Base-by-base conservation (phyloP, 2,888 invertebrate genomes). In the Erebia palarica region DNA sequence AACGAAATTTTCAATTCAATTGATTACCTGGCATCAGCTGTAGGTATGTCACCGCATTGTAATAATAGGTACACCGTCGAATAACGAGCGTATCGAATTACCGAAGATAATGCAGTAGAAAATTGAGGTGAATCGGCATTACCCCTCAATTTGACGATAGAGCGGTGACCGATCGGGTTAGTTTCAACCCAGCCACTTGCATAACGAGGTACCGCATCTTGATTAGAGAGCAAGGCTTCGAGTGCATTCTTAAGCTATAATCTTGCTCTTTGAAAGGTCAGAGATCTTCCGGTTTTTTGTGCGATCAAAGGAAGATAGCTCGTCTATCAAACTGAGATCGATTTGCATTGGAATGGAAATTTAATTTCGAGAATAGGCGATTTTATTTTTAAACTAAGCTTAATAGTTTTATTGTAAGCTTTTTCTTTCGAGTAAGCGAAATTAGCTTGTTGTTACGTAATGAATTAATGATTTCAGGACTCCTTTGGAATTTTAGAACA, bases 151-250 rank as follows among this genome's bases (percentile, higher is more conserved):
- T 80, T 78, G 75, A 74, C 77, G 75, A 76, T 76, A 75, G 75
- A 77, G 76, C 69, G 72, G 75, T n/a, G n/a, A 72, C 68, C 68
- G 77, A 81, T 81, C 77, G 74, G 75, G 78, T 79, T 78, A 77
- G 47, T 3, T 47, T 47, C 77, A 44, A 72, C 74, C 76, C 13
- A 18, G 21, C 57, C 21, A 55, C 21, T 55, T 21, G 55, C 42
- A 21, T 70, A 68, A 65, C 67, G 59, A 69, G 75, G 58, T 53
- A 60, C 70, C 36, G 70, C 65, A 65, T 65, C 70, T 69, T 70
- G 73, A 73, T 73, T 73, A 61, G 66, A 70, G 70, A 53, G 70
- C 11, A 11, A 16, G 44, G 47, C 47, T 44, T 42, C 36, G 57
- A 61, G 59, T 74, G 60, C 72, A 72, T 65, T 72, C 72, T 72